Evolutionary conservation across 1,140 invertebrate species (phyloP).

Genomic region (Drosophila prosaltans): DNA sequence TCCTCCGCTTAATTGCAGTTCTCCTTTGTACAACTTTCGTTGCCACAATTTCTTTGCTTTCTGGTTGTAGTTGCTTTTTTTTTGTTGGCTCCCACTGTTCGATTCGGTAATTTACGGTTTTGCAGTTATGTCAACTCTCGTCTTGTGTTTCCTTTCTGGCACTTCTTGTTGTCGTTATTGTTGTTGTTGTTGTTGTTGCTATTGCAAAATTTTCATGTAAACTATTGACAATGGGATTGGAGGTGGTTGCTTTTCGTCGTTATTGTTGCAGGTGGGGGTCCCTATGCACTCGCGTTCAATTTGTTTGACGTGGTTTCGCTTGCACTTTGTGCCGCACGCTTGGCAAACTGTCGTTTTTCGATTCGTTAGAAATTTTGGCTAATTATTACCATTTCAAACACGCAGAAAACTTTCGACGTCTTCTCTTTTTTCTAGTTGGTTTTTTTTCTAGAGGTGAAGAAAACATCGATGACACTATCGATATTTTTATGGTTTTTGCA

Average conservation of each 20-base stretch:
- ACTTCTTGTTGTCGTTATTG: conserved; percentile 46
- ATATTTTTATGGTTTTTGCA: background rate
- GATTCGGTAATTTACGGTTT: conserved; percentile 61
- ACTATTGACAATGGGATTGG: conserved; percentile 73
- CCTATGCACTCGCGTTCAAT: conserved; percentile 59
- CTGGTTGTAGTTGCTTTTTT: background rate
- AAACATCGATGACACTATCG: no score
- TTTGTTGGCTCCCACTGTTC: conserved; percentile 50
- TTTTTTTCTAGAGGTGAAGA: conserved; percentile 4
- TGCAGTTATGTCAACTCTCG: conserved; percentile 73
- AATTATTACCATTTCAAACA: conserved; percentile 52
- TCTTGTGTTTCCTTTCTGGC: conserved; percentile 18
- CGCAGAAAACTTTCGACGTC: conserved; percentile 72
- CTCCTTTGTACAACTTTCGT: conserved; percentile 52
- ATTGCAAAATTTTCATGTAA: conserved; percentile 72
- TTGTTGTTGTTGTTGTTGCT: conserved; percentile 45
- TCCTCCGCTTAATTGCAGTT: conserved; percentile 41
- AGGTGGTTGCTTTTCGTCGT: conserved; percentile 10
- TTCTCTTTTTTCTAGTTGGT: conserved; percentile 47
- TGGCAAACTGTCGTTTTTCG: conserved; percentile 59
- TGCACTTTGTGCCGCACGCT: conserved; percentile 63
- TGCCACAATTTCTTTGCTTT: conserved; percentile 53
- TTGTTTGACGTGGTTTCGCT: conserved; percentile 66
- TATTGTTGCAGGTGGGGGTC: conserved; percentile 40
- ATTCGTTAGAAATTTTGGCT: conserved; percentile 66